Evolutionary conservation across 2,888 invertebrate species (phyloP).

Genomic region (Lapara coniferarum): DNA sequence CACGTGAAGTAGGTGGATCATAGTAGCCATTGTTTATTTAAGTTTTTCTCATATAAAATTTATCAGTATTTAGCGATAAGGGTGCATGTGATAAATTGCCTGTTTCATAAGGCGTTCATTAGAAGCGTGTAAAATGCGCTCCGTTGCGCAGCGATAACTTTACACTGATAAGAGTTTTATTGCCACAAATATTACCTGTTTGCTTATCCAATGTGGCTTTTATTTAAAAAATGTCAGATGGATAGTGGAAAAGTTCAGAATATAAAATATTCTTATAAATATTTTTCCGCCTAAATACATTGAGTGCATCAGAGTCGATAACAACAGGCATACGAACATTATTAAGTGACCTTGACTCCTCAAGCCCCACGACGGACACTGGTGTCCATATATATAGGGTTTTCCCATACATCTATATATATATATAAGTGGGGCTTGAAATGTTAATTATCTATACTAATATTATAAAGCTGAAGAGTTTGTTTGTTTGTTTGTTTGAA

Average conservation of each 20-base stretch:
- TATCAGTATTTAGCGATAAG: slow-evolving; percentile 79
- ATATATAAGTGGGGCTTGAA: no score
- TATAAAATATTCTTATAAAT: background rate
- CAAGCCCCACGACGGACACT: no score
- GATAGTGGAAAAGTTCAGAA: slow-evolving; percentile 23
- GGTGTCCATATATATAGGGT: no score
- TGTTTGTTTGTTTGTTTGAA: no score
- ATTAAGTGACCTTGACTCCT: no score
- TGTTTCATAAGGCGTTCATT: slow-evolving; percentile 83
- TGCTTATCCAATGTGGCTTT: slow-evolving; percentile 65
- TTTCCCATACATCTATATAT: no score
- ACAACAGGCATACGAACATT: no score
- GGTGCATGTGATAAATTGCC: slow-evolving; percentile 81
- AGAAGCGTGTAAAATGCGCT: slow-evolving; percentile 80
- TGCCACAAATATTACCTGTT: slow-evolving; percentile 80
- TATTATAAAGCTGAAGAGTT: no score
- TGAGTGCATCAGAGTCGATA: no score
- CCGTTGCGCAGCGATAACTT: slow-evolving; percentile 79
- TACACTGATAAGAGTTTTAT: slow-evolving; percentile 76
- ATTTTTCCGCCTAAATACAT: background rate
- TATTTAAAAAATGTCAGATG: slow-evolving; percentile 43
- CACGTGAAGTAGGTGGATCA: slow-evolving; percentile 28
- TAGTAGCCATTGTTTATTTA: slow-evolving; percentile 69
- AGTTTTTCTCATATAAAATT: slow-evolving; percentile 74
- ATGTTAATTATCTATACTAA: no score